Evolutionary conservation across 2,888 invertebrate species (phyloP).

Genomic region (Leptinotarsa juncta): DNA sequence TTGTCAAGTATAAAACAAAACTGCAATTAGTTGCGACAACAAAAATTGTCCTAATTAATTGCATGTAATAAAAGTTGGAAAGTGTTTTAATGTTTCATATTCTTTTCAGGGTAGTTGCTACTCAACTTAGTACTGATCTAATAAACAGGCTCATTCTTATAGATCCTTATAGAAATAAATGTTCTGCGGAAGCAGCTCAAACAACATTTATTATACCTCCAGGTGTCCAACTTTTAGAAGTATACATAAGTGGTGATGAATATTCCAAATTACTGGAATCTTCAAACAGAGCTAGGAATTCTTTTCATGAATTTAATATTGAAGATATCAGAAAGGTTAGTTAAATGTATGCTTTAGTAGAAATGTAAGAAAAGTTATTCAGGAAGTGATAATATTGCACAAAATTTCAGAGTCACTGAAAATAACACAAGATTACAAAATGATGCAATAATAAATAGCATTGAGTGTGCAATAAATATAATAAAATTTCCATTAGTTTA

Average conservation of each 20-base stretch:
- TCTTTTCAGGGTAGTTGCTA: slow-evolving; percentile 78
- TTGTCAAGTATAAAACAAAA: no score
- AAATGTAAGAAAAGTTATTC: no score
- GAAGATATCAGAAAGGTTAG: slow-evolving; percentile 55
- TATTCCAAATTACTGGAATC: slow-evolving; percentile 69
- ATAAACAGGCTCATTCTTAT: slow-evolving; percentile 85
- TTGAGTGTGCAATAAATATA: no score
- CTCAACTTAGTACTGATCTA: slow-evolving; percentile 79
- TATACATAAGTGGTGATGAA: slow-evolving; percentile 78
- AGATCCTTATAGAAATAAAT: slow-evolving; percentile 86
- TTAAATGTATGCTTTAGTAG: neutral
- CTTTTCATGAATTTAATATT: slow-evolving; percentile 55
- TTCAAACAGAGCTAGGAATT: slow-evolving; percentile 64
- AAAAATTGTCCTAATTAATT: no score
- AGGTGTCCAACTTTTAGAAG: slow-evolving; percentile 83
- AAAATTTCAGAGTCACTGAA: no score
- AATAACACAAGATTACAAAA: no score
- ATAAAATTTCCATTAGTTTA: no score
- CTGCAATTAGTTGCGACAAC: no score
- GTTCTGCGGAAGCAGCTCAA: slow-evolving; percentile 78
- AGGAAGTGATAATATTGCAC: no score
- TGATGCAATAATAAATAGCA: no score
- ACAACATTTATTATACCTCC: slow-evolving; percentile 80
- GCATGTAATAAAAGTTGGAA: neutral
- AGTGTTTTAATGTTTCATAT: neutral